Evolutionary conservation across 2,797 vertebrate species (phyloP), one percentile per base, ranked within the genome.

Genomic region (Pseudomugil tenellus): DNA sequence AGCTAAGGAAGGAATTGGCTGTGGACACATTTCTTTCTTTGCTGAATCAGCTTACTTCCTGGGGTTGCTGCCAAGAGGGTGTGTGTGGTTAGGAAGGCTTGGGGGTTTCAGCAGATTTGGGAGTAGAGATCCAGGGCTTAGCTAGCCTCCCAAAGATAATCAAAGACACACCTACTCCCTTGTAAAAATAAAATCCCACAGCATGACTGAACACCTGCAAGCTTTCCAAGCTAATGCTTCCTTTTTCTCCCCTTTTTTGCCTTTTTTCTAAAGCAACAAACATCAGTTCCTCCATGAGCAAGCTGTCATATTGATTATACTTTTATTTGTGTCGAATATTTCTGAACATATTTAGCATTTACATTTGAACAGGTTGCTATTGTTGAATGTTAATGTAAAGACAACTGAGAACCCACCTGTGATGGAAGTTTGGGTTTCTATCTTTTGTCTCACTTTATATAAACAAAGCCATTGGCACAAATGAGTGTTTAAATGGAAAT

Each of bases 1-100:
- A 37, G 58, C 51, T 69, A 70, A 66, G 58, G 55, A 74, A 79
- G 41, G 52, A 76, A 65, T 89, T 77, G 76, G 72, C 73, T 56
- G 28, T 23, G 26, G 67, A 77, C 58, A 32, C 58, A 25, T 73
- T 76, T 85, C 79, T 70, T 67, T 70, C 63, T 63, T 48, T 77
- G 80, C 87, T 84, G 87, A 90, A 77, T 90, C 83, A 79, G 85
- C 83, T 84, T 63, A 75, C 82, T 86, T 83, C 60, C 19, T 71
- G 4, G 55, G 68, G 62, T 34, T 49, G 48, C 70, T 83, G 87
- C 82, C 87, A 89, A 76, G 64, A 80, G 79, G 67, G 65, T 72
- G 63, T 72, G 63, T 78, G 76, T 77, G 83, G 67, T 80, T 70
- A 70, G 74, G 35, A 53, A 72, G 76, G 76, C 56, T 75, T 43